These are phyloP conservation scores for Bolinopsis microptera DNA, from an alignment of 37 sponge, comb jelly and placozoan species.

Conservation along the genomic window DNA sequence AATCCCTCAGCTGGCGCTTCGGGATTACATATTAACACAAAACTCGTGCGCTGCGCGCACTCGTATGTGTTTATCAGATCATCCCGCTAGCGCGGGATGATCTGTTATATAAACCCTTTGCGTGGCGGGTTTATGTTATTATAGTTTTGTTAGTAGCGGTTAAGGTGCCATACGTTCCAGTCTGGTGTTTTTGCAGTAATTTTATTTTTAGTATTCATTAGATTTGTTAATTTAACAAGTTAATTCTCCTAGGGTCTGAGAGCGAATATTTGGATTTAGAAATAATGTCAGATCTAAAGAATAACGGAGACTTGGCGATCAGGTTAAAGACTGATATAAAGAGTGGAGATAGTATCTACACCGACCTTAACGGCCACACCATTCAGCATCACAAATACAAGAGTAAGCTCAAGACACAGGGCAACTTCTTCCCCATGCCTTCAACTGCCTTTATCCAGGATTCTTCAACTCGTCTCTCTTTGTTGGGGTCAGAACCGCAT, in stretches of 20 bases:
- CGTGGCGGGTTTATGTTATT: too few species aligned
- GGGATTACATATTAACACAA: too few species aligned
- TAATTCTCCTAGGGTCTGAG: not conserved
- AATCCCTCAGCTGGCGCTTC: too few species aligned
- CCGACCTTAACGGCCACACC: slow-evolving; percentile 28
- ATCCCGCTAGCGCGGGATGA: too few species aligned
- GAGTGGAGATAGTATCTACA: not conserved
- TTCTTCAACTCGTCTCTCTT: not conserved
- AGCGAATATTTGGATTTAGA: not conserved
- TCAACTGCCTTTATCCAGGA: slow-evolving; percentile 29
- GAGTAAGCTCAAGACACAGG: not conserved
- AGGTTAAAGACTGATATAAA: not conserved
- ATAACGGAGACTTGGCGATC: not conserved
- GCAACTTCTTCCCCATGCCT: slow-evolving; percentile 4
- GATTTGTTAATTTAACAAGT: not conserved
- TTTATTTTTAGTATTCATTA: not conserved
- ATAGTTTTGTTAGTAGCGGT: too few species aligned
- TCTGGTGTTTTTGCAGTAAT: too few species aligned
- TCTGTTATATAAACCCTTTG: too few species aligned
- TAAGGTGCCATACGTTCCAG: too few species aligned
- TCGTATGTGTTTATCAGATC: too few species aligned
- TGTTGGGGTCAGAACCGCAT: slow-evolving; percentile 1
- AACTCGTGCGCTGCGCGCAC: too few species aligned
- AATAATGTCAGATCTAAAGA: not conserved
- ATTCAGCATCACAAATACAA: slow-evolving; percentile 34